Conservation (phyloP, 2,113 vertebrate genomes). For the Leptodactylus fuscus region DNA sequence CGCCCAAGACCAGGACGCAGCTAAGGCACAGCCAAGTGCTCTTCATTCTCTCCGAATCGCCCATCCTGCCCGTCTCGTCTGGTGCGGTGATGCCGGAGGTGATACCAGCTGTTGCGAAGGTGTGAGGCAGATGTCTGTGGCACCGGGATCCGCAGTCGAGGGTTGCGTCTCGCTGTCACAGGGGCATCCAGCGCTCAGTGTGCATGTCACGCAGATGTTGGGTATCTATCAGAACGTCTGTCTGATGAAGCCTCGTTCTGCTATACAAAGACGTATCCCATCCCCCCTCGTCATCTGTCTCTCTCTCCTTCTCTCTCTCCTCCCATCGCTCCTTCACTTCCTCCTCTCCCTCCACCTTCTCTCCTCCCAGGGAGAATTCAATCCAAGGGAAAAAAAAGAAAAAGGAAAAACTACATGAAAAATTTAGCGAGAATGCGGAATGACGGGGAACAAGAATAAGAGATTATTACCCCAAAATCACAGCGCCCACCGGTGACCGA, state of each 20-base stretch:
- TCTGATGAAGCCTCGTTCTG: slow-evolving; percentile 53
- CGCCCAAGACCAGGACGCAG: slow-evolving; percentile 28
- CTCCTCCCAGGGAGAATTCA: slow-evolving; percentile 42
- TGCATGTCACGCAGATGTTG: slow-evolving; percentile 36
- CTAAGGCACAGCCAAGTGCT: background rate
- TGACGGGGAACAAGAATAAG: background rate
- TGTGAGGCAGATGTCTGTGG: background rate
- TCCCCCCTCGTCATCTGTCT: slow-evolving; percentile 33
- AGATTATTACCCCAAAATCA: background rate
- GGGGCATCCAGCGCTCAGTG: slow-evolving; percentile 18
- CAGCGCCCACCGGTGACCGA: background rate
- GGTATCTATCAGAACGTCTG: slow-evolving; percentile 2
- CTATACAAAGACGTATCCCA: slow-evolving; percentile 53
- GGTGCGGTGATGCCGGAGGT: background rate
- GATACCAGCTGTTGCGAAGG: background rate
- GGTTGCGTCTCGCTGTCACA: background rate
- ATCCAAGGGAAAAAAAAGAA: slow-evolving; percentile 26
- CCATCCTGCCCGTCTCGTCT: background rate
- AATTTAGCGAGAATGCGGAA: background rate
- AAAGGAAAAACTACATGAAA: slow-evolving; percentile 9
- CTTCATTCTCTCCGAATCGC: background rate
- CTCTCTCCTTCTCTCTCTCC: background rate
- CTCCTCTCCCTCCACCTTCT: slow-evolving; percentile 49
- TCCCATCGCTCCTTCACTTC: slow-evolving; percentile 7
- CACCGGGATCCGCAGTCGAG: background rate